Evolutionary conservation across 1,140 invertebrate species (phyloP).

Genomic region (Drosophila quadrilineata): DNA sequence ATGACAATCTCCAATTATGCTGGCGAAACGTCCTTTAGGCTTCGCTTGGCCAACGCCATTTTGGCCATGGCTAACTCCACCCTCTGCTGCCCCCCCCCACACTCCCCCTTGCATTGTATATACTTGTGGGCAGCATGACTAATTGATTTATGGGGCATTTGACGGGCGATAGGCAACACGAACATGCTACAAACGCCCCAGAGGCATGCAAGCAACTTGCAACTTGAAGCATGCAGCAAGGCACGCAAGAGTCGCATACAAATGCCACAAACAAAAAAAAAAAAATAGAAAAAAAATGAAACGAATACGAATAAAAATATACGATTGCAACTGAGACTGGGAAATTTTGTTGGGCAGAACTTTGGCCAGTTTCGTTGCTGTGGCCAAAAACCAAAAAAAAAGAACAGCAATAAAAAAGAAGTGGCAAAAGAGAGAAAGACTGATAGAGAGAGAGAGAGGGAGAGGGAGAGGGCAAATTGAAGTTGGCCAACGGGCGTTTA

Average conservation of each 20-base stretch:
- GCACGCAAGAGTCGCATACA: constrained; percentile 39
- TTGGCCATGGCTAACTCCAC: no score
- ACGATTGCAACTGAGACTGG: not conserved
- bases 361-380: constrained; percentile 3
- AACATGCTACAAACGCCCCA: constrained; percentile 47
- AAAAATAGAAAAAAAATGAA: not conserved
- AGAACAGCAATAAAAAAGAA: no score
- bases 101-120: not conserved
- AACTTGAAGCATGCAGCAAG: constrained; percentile 15
- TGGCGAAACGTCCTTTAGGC: no score
- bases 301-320: no score
- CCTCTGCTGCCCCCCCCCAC: no score
- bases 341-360: not conserved
- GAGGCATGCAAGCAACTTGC: constrained; percentile 1
- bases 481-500: constrained; percentile 55
- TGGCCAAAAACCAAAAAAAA: no score
- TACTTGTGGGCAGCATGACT: constrained; percentile 7
- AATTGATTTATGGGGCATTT: constrained; percentile 69
- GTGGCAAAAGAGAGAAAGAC: not conserved
- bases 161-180: constrained; percentile 61
- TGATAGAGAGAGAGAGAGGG: not conserved
- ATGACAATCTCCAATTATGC: no score
- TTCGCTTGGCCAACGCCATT: no score
- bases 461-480: not conserved
- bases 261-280: not conserved